Evolutionary conservation across 2,797 vertebrate species (phyloP), one percentile per base, ranked within the genome.

Genomic region (Siniperca obscura): DNA sequence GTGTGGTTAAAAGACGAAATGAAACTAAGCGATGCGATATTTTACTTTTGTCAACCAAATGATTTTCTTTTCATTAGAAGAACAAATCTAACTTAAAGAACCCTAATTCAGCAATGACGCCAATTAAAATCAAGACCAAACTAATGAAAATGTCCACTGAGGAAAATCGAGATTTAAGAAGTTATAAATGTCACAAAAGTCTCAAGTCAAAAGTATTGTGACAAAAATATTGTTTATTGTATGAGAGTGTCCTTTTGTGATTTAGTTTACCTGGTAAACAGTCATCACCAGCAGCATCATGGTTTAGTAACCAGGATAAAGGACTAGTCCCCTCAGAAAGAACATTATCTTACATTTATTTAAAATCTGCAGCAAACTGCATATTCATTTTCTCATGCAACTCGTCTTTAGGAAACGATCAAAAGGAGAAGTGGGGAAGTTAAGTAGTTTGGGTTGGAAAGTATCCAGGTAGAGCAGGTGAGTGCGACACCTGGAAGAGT

Each of bases 241-340:
- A 36, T 6, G 36, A 36, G 6, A 36, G 36, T 22, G 59, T 42
- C 4, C 46, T n/a, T 25, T 62, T 25, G 44, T 52, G 71, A 2
- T 52, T 46, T 12, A 57, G 64, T 68, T 76, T 36, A 76, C 62
- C 21, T 46, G 52, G 25, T 56, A 30, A 34, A 75, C 73, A 34
- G 25, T 61, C 36, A 5, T 16, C 44, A 50, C n/a, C n/a, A 74
- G 14, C 59, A 25, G 46, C 36, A 40, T 6, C 21, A 14, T 40
- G 9, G 65, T 34, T 52, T n/a, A 36, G 12, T 13, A 42, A 42
- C 42, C 36, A 53, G 7, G 16, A 62, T 9, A 8, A 53, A 16
- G 60, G n/a, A 27, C 27, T 22, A 8, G 22, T 8, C 38, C 38
- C 61, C 0, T 72, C 30, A 48, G 27, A 5, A 40, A 19, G 12